Evolutionary conservation across 1,140 invertebrate species (phyloP), one percentile per base, ranked within the genome.

Genomic region (Drosophila kanapiae): DNA sequence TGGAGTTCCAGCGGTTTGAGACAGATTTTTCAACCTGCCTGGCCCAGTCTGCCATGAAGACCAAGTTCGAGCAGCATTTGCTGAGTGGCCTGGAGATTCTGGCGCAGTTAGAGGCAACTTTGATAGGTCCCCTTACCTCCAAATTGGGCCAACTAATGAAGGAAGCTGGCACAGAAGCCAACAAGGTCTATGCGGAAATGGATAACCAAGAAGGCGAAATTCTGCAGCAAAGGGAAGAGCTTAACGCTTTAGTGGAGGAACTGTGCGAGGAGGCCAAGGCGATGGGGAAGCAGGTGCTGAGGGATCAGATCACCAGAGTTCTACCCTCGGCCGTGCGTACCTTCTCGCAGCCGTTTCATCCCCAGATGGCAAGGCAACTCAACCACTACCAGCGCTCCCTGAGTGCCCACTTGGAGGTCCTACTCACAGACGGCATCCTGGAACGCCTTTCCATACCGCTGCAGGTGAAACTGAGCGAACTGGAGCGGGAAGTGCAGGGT

Each of bases 31-130:
- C 98, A 94, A 97, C 98, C 92, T 99, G 98, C 94, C 99, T 99
- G 84, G 99, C 98, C 16, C 97, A 99, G 92, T 98, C 98, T 14
- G 99, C 99, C 16, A 97, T 99, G 1, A 96, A 97, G 92, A 99
- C 99, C 2, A 99, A 99, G 94, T 99, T 99, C 93, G 97, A 98
- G 91, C 98, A 99, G 86, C 99, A 99, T 94, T 97, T 97, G 47
- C 95, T 97, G 79, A 95, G 98, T 74, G 99, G 98, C 14, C 96
- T 97, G 92, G 95, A 95, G 75, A 98, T 99, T 87, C 94, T 96
- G 48, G 94, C 94, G 49, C 95, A 97, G 90, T 94, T 98, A 75
- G 93, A 95, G 18, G 93, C 94, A 63, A 94, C 45, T 13, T 29
- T 75, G 23, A 56, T 56, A 35, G 37, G 33, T 9, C 75, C 67